Conservation (phyloP, 2,888 invertebrate species). For the Macrosiphum euphorbiae region DNA sequence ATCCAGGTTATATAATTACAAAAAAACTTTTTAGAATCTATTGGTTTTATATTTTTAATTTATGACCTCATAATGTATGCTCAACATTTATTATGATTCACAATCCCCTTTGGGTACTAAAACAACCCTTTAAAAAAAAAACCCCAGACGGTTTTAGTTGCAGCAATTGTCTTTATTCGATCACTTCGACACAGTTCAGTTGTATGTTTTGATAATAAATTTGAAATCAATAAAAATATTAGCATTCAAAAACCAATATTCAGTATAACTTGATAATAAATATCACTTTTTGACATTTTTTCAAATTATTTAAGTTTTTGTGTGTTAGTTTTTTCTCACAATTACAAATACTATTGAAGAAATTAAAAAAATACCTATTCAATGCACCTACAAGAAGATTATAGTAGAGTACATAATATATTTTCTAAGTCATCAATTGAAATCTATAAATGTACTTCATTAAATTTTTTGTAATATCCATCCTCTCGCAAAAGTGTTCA, state of each 20-base stretch:
- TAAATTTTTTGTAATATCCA: neutral
- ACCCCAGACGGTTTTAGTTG: neutral
- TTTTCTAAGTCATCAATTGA: neutral
- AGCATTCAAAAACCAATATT: neutral
- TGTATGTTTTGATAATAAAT: neutral
- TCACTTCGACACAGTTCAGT: neutral
- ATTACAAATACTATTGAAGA: neutral
- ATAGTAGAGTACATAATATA: too few relatives aligned
- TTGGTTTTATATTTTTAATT: conserved; percentile 2
- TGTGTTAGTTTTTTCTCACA: neutral
- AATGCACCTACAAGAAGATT: neutral
- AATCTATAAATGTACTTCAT: neutral
- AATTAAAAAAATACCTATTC: neutral
- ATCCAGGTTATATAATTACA: neutral
- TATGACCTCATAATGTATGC: neutral
- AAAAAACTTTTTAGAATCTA: neutral
- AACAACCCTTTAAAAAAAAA: neutral
- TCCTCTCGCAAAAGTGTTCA: neutral
- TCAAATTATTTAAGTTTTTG: neutral
- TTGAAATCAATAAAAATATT: neutral
- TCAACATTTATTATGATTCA: neutral
- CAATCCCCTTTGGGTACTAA: neutral
- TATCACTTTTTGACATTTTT: neutral
- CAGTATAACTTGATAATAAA: neutral
- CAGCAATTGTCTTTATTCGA: neutral